Base-by-base conservation (phyloP, 2,888 invertebrate genomes). In the Tanytarsus gracilentus region DNA sequence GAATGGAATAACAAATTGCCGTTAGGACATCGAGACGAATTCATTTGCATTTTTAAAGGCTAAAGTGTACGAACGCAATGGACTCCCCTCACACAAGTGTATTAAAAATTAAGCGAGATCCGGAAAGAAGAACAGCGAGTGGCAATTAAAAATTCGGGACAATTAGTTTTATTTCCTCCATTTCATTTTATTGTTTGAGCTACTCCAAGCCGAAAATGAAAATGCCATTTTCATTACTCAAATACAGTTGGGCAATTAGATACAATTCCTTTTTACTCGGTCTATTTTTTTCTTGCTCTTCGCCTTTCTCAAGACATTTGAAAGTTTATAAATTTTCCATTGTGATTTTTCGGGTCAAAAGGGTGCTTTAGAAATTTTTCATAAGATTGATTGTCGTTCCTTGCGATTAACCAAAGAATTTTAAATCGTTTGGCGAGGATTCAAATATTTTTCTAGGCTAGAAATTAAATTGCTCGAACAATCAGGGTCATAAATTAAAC, bases 381-480 rank as follows among this genome's bases (percentile, higher is more conserved):
- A 36, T 14, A 36, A 36, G 14, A n/a, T n/a, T n/a, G n/a, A n/a
- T n/a, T n/a, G n/a, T n/a, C n/a, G n/a, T n/a, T n/a, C n/a, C n/a
- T n/a, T n/a, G n/a, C n/a, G n/a, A n/a, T n/a, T n/a, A n/a, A n/a
- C n/a, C n/a, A n/a, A n/a, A n/a, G 33, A 33, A 33, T 8, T 3
- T 8, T 6, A 36, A 36, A 7, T 3, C 14, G 36, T n/a, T n/a
- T 14, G 36, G 1, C 36, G n/a, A 16, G 36, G 14, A 6, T 18
- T 9, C 21, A 21, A 44, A 16, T 18, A 8, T 33, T 40, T 44
- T 7, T 7, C 5, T 11, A 6, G 18, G 44, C 11, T 7, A 44
- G 58, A 58, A 58, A 58, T 48, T 58, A 58, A 58, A 58, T 30
- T 58, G 58, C 48, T 58, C 16, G 23, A 44, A 40, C 56, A 56